A percentile compares a stretch with the other conserved stretches of the same genome.
Evolutionary conservation across 1,140 invertebrate genomes (phyloP).

Genomic region (Brachionus koreanus): DNA sequence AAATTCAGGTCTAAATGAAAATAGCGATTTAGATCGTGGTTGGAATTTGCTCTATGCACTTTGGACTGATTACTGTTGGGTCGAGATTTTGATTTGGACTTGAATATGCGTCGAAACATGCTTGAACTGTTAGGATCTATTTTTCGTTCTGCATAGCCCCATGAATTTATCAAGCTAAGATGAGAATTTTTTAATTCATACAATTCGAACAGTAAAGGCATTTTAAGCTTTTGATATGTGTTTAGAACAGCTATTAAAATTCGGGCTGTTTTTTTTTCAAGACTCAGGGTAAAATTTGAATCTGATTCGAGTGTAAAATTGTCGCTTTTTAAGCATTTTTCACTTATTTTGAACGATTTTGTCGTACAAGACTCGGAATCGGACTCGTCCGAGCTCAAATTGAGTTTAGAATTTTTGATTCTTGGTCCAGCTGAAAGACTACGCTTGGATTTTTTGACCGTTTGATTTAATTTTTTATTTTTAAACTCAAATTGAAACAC

Average conservation of each 20-base stretch:
- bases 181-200: not conserved
- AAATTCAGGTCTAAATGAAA: not conserved
- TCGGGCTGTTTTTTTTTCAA: not conserved
- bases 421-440: not conserved
- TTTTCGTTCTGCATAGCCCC: not conserved
- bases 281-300: not conserved
- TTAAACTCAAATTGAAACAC: not conserved
- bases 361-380: not conserved
- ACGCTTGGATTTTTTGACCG: not conserved
- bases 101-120: slow-evolving; percentile 23
- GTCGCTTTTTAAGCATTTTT: slow-evolving; percentile 18
- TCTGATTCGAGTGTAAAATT: not conserved
- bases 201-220: not conserved
- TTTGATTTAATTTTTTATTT: not conserved
- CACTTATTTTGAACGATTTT: not conserved
- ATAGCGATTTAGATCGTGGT: not conserved
- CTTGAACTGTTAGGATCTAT: not conserved
- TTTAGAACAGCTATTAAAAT: not conserved
- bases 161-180: not conserved
- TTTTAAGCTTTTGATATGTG: not conserved
- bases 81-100: slow-evolving; percentile 23
- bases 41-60: not conserved
- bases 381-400: not conserved
- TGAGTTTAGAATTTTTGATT: not conserved
- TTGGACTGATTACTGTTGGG: not conserved